Conservation (phyloP, 35 echinoderm and acorn worm genomes). For the Heliocidaris tuberculata region DNA sequence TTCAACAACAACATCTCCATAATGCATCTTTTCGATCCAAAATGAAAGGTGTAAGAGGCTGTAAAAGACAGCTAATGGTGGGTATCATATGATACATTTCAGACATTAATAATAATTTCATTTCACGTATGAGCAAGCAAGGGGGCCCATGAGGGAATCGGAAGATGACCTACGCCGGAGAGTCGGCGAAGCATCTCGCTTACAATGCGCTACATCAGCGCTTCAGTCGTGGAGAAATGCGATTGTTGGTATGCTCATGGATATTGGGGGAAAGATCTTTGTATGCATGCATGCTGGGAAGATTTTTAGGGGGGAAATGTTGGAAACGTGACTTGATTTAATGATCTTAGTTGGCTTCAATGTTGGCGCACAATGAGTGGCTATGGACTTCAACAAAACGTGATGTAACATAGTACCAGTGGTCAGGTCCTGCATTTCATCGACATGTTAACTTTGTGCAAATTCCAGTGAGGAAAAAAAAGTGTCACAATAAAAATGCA, state of each 20-base stretch:
- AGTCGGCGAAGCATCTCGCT: conserved; percentile 1
- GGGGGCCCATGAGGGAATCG: background rate
- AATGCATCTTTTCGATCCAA: background rate
- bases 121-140: conserved; percentile 28
- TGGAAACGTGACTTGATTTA: too few relatives aligned
- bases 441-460: too few relatives aligned
- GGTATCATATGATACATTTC: conserved; percentile 42
- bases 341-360: too few relatives aligned
- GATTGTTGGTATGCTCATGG: background rate
- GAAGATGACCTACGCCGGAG: background rate
- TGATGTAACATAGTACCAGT: too few relatives aligned
- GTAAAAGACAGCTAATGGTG: conserved; percentile 35
- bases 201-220: background rate
- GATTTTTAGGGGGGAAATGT: too few relatives aligned
- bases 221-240: background rate
- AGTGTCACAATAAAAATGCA: too few relatives aligned
- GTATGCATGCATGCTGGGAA: too few relatives aligned
- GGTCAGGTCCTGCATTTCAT: too few relatives aligned
- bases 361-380: too few relatives aligned
- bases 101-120: conserved; percentile 45
- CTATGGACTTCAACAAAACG: too few relatives aligned
- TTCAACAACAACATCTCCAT: background rate
- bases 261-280: background rate
- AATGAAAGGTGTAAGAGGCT: conserved; percentile 5
- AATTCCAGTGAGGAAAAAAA: too few relatives aligned